These are phyloP conservation scores for Threskiornis aethiopicus DNA, from an alignment of 2,797 vertebrate genomes.

Conservation along the genomic window DNA sequence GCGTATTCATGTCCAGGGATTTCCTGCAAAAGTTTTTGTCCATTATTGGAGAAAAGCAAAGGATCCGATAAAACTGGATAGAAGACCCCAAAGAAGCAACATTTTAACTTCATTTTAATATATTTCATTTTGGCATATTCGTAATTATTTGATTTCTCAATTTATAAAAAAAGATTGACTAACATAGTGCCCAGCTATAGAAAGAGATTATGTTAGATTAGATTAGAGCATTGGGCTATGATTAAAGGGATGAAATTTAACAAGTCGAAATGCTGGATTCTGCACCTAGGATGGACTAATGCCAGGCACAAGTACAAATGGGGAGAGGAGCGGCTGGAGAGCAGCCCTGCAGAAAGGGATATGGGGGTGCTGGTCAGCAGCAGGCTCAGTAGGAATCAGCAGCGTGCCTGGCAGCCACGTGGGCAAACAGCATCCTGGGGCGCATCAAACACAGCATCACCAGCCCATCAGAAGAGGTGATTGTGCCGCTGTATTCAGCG, in stretches of 20 bases:
- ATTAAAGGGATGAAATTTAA: neutral
- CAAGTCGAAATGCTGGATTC: neutral
- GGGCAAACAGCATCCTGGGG: neutral
- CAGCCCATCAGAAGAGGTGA: neutral
- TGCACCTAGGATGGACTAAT: neutral
- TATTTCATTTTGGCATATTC: neutral
- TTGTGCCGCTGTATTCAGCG: rapidly evolving
- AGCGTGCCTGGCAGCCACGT: neutral
- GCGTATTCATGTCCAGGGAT: neutral
- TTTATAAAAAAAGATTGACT: neutral
- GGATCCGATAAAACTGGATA: neutral
- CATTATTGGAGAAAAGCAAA: neutral
- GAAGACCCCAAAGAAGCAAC: neutral
- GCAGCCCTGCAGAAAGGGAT: neutral
- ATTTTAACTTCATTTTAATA: neutral
- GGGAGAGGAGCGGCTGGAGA: neutral
- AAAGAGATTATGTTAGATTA: neutral
- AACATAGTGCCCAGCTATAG: neutral
- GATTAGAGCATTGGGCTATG: neutral
- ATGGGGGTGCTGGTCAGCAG: neutral
- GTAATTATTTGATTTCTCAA: neutral
- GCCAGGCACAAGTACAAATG: neutral
- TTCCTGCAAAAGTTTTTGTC: neutral
- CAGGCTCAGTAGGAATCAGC: neutral
- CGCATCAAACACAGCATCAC: neutral